phyloP scores from a whole-genome alignment of 2,888 invertebrate genomes.

The Aleiodes alternator region DNA sequence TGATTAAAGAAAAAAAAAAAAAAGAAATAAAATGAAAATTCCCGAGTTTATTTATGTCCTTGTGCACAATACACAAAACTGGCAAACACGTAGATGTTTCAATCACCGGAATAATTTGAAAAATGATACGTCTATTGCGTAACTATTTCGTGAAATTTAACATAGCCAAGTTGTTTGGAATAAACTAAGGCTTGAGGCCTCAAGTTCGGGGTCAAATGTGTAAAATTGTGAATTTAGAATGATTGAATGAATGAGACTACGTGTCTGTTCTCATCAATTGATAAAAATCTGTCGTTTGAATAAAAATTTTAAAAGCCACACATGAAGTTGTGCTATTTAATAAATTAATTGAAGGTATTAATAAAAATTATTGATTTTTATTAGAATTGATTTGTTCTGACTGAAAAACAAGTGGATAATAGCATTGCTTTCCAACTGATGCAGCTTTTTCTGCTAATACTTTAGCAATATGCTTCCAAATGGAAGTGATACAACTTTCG shows the following conservation, averaged over 20 bases:
- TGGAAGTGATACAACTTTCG: no score
- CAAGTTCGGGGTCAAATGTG: slow-evolving; percentile 33
- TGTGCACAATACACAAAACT: not conserved
- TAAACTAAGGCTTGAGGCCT: not conserved
- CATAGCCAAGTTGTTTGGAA: not conserved
- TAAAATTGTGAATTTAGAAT: slow-evolving; percentile 25
- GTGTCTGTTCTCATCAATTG: not conserved
- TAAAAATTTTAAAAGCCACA: no score
- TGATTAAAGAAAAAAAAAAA: no score
- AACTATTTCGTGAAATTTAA: slow-evolving; percentile 12
- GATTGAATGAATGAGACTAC: slow-evolving; percentile 7
- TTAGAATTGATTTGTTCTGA: no score
- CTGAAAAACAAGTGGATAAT: no score
- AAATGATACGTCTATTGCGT: slow-evolving; percentile 9
- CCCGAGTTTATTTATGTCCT: not conserved
- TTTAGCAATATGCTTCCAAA: no score
- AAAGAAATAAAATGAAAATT: slow-evolving; percentile 7
- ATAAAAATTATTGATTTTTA: no score
- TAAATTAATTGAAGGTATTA: no score
- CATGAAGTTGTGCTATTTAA: no score
- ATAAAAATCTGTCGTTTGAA: no score
- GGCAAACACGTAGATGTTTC: slow-evolving; percentile 1
- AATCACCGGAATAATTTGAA: not conserved
- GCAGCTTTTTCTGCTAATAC: no score
- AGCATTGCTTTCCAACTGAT: no score